These are phyloP conservation scores for Karalla daura DNA, from an alignment of 2,797 vertebrate species.

Conservation along the genomic window DNA sequence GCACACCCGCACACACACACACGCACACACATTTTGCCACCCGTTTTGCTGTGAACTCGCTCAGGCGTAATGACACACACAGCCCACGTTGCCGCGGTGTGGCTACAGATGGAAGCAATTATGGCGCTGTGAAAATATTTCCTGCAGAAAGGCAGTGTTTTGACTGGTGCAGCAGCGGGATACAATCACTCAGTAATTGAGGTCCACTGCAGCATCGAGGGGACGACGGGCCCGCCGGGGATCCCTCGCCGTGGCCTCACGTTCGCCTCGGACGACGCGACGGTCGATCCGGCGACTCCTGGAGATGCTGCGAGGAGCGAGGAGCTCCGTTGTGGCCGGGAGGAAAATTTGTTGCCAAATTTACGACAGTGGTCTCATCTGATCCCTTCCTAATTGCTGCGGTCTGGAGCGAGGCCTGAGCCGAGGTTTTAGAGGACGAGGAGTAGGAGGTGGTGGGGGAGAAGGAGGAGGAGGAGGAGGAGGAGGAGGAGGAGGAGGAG, in stretches of 20 bases:
- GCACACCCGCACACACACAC: conserved; percentile 13
- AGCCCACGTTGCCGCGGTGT: conserved; percentile 68
- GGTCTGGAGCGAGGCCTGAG: conserved; percentile 50
- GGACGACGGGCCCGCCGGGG: conserved; percentile 50
- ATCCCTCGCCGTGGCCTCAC: conserved; percentile 58
- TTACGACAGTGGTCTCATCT: conserved; percentile 55
- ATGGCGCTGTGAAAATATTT: conserved; percentile 83
- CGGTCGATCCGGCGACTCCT: conserved; percentile 22
- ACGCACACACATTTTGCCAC: conserved; percentile 35
- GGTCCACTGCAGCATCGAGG: conserved; percentile 74
- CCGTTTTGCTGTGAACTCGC: conserved; percentile 68
- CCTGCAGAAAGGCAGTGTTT: conserved; percentile 81
- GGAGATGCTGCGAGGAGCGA: conserved; percentile 21
- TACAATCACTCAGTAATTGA: conserved; percentile 81
- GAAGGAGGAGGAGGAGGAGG: no score
- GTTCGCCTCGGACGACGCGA: conserved; percentile 18
- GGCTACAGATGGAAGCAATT: conserved; percentile 85
- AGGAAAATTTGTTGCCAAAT: conserved; percentile 67
- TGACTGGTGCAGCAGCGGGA: conserved; percentile 80
- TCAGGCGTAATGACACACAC: conserved; percentile 75
- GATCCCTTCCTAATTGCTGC: conserved; percentile 70
- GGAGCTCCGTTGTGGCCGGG: conserved; percentile 47
- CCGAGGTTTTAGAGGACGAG: no score
- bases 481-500: no score
- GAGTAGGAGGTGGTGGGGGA: no score